Conservation (phyloP, 2,113 vertebrate genomes). For the Camelus dromedarius region DNA sequence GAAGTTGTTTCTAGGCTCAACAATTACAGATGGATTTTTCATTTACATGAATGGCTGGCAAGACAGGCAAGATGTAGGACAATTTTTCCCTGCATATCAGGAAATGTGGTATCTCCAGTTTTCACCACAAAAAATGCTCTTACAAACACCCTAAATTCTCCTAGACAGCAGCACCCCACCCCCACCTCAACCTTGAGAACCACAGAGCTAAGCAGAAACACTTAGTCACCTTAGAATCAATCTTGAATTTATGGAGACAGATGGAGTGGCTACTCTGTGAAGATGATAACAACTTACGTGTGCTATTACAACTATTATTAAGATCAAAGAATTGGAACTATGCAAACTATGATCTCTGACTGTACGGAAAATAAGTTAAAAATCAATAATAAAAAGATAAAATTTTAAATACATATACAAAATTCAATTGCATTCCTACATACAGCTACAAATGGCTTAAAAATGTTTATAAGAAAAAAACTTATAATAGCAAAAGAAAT, state of each 20-base stretch:
- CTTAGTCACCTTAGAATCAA: not conserved
- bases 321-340: not conserved
- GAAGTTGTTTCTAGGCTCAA: not conserved
- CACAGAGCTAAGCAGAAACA: not conserved
- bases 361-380: not conserved
- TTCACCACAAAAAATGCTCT: not conserved
- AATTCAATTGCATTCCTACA: not conserved
- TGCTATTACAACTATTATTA: not conserved
- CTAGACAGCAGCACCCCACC: not conserved
- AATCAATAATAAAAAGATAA: slow-evolving; percentile 9
- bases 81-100: not conserved
- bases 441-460: not conserved
- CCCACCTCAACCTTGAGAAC: not conserved
- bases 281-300: not conserved
- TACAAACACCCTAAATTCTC: not conserved
- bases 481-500: slow-evolving; percentile 7
- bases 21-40: not conserved
- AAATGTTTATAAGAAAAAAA: not conserved
- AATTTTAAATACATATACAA: not conserved
- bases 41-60: not conserved
- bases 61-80: not conserved
- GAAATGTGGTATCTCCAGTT: not conserved
- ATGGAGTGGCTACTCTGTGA: not conserved
- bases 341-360: not conserved
- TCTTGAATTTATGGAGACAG: not conserved